These are phyloP conservation scores for Lucilia sericata DNA, from an alignment of 1,140 invertebrate genomes.

Conservation along the genomic window DNA sequence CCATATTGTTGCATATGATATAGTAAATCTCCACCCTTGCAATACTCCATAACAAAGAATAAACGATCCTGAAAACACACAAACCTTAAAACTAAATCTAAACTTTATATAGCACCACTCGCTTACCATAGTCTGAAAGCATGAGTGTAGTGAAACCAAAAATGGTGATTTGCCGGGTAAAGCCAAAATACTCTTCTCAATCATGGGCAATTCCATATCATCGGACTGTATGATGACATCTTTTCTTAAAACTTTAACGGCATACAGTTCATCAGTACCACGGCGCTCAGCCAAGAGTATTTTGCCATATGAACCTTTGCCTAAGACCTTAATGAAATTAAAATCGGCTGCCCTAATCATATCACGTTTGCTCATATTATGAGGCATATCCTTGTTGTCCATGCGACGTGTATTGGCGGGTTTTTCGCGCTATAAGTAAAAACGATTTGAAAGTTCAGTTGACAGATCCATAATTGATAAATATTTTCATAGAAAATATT, in stretches of 20 bases:
- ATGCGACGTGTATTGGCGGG: constrained; percentile 61
- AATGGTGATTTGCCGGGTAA: constrained; percentile 96
- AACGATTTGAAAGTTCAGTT: background rate
- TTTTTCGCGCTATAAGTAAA: constrained; percentile 48
- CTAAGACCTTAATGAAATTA: constrained; percentile 97
- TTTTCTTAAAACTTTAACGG: constrained; percentile 99
- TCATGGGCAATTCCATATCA: constrained; percentile 99
- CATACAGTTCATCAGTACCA: constrained; percentile 98
- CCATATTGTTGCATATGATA: constrained; percentile 98
- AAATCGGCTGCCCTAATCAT: constrained; percentile 97
- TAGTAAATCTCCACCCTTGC: constrained; percentile 99
- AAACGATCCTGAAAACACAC: no score
- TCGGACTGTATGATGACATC: constrained; percentile 99
- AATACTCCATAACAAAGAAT: constrained; percentile 99
- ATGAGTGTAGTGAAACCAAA: constrained; percentile 97
- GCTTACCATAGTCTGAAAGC: constrained; percentile 99
- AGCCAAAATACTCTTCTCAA: constrained; percentile 97
- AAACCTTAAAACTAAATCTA: no score
- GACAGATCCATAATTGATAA: no score
- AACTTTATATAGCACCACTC: no score
- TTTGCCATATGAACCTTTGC: constrained; percentile 99
- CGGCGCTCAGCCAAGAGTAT: constrained; percentile 97
- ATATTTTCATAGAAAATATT: no score
- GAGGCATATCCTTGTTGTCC: constrained; percentile 82
- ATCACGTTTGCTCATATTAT: constrained; percentile 95